Evolutionary conservation across 1,140 invertebrate genomes (phyloP), one percentile per base, ranked within the genome.

Genomic region (Bathynomus jamesi): DNA sequence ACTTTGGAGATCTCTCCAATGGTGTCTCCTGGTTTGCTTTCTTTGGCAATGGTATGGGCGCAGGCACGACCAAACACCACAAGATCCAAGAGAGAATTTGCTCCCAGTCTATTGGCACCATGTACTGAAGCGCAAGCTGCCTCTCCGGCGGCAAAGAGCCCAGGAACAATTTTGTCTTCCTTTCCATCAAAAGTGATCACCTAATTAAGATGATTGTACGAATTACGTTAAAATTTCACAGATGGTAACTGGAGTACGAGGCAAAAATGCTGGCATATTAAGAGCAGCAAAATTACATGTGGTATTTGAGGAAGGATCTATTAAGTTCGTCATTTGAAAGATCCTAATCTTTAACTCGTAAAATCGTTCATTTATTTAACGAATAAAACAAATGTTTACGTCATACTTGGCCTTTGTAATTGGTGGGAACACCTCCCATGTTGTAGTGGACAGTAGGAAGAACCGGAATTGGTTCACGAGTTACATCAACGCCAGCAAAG

Each of bases 381-480:
- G n/a, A n/a, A n/a, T n/a, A n/a, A n/a, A n/a, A n/a, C n/a, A n/a
- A 60, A 65, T 21, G 8, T 28, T 46, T 66, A 28, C 21, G 25
- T 67, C 83, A 79, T 60, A 96, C 95, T 86, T 98, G 93, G 75
- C 96, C 96, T 78, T 90, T 91, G 82, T 91, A 99, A 84, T 99
- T 98, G 3, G 96, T 99, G 1, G 96, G 96, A 13, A 95, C 87
- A 53, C 95, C 96, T 46, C 97, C 97, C 97, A 99, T 99, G 80
- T 99, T 99, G 32, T 99, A 99, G 84, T 99, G 96, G 7, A 99
- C 96, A 1, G 97, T 98, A 3, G 97, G 97, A 70, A 99, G 82
- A 17, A 99, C 95, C 0, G 97, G 96, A 74, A 99, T 97, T 1
- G 96, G 95, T 79, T 99, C 95, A 70, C 91, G 87, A 0, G 94